Percentiles rank a stretch among this genome's conserved stretches.
Conservation (phyloP, 2,113 vertebrate species). For the Podarcis cretensis region DNA sequence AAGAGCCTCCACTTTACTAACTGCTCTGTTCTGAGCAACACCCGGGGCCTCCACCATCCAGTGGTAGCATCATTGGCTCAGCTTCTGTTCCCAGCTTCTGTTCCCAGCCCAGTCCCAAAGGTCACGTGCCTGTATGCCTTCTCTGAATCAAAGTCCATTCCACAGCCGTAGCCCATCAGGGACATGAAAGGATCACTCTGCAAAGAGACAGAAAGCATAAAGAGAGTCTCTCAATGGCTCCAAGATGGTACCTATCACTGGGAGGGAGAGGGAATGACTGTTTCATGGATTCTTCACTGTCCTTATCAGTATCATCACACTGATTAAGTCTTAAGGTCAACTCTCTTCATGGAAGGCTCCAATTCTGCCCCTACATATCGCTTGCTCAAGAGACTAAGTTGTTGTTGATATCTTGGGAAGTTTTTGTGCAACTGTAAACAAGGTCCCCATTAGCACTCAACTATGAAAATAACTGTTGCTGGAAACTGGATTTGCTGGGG, state of each 20-base stretch:
- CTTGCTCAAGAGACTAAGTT: not conserved
- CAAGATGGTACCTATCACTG: not conserved
- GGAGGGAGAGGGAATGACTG: not conserved
- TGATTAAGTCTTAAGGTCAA: no score
- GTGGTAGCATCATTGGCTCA: not conserved
- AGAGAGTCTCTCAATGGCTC: no score
- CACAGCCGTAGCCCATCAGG: conserved; percentile 85
- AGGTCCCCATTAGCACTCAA: not conserved
- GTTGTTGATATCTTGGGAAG: no score
- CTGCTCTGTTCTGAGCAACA: not conserved
- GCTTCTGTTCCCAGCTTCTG: not conserved
- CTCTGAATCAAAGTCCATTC: conserved; percentile 94
- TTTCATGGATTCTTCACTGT: not conserved
- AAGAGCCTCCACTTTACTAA: not conserved
- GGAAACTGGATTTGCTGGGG: not conserved
- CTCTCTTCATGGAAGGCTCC: not conserved
- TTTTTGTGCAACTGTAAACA: not conserved
- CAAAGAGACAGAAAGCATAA: not conserved
- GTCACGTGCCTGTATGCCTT: conserved; percentile 89
- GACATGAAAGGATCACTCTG: conserved; percentile 85
- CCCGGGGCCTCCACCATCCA: no score
- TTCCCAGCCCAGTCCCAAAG: conserved; percentile 17
- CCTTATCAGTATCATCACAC: not conserved
- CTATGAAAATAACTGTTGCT: no score
- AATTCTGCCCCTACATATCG: not conserved